Conservation (phyloP, 2,888 invertebrate species). For the Acronicta psi region DNA sequence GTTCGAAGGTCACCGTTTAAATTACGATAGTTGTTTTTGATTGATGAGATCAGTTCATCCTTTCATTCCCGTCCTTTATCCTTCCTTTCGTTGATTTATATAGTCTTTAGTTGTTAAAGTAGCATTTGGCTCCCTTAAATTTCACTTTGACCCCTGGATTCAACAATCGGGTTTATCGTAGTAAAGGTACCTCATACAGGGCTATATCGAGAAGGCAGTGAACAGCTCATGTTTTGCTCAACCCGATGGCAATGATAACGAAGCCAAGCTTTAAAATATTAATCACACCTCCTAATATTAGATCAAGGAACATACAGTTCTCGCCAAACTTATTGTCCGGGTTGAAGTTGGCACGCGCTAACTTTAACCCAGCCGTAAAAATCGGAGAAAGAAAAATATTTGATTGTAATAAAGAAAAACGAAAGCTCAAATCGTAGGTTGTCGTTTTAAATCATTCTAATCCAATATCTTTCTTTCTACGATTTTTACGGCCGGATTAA, state of each 20-base stretch:
- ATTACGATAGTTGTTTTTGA: slow-evolving; percentile 9
- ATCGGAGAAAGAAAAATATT: too few relatives aligned
- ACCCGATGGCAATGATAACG: slow-evolving; percentile 15
- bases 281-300: slow-evolving; percentile 39
- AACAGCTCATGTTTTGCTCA: slow-evolving; percentile 18
- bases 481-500: too few relatives aligned
- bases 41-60: too few relatives aligned
- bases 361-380: too few relatives aligned
- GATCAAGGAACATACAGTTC: slow-evolving; percentile 39
- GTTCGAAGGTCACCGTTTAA: slow-evolving; percentile 28
- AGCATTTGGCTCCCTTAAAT: slow-evolving; percentile 27
- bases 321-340: too few relatives aligned
- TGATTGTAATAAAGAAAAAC: too few relatives aligned
- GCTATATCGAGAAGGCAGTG: slow-evolving; percentile 9
- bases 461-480: too few relatives aligned
- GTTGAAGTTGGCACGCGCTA: too few relatives aligned
- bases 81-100: not conserved
- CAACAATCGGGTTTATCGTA: slow-evolving; percentile 43
- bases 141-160: slow-evolving; percentile 36
- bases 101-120: too few relatives aligned
- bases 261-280: slow-evolving; percentile 33
- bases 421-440: too few relatives aligned
- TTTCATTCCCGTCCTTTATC: too few relatives aligned
- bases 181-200: slow-evolving; percentile 1
- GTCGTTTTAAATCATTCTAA: too few relatives aligned